Conservation (phyloP, 2,797 vertebrate genomes). For the Ibycter americanus region DNA sequence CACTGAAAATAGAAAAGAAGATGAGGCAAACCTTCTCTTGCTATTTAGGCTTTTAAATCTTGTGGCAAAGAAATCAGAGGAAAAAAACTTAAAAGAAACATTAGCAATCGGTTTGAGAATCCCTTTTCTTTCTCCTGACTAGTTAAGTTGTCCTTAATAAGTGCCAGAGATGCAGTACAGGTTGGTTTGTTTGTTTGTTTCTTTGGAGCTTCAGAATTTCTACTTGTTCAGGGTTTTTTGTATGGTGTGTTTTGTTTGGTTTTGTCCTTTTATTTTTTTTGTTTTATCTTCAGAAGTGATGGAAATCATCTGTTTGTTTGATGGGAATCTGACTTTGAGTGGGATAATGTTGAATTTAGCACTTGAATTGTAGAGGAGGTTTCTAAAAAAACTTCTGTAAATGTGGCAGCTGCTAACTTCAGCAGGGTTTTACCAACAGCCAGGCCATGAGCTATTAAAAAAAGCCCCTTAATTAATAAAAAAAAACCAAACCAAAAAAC, state of each 20-base stretch:
- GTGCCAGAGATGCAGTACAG: background rate
- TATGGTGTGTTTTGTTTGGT: rapidly evolving
- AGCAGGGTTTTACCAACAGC: background rate
- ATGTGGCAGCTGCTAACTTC: background rate
- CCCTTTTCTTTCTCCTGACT: background rate
- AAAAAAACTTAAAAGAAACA: background rate
- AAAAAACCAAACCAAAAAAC: background rate
- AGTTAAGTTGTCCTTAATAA: background rate
- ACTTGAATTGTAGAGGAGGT: background rate
- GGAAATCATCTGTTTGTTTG: background rate
- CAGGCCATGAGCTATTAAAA: background rate
- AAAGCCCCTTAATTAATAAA: background rate
- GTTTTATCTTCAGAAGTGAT: background rate
- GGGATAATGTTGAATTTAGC: background rate
- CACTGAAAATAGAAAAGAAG: background rate
- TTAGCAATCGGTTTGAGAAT: background rate
- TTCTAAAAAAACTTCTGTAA: background rate
- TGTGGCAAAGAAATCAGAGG: background rate
- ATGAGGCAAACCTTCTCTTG: background rate
- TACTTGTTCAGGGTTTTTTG: background rate
- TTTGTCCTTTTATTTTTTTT: background rate
- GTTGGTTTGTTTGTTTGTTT: background rate
- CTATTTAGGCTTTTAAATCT: background rate
- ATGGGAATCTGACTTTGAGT: background rate
- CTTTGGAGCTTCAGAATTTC: background rate